Evolutionary conservation across 2,888 invertebrate genomes (phyloP).

Genomic region (Melieria picta): DNA sequence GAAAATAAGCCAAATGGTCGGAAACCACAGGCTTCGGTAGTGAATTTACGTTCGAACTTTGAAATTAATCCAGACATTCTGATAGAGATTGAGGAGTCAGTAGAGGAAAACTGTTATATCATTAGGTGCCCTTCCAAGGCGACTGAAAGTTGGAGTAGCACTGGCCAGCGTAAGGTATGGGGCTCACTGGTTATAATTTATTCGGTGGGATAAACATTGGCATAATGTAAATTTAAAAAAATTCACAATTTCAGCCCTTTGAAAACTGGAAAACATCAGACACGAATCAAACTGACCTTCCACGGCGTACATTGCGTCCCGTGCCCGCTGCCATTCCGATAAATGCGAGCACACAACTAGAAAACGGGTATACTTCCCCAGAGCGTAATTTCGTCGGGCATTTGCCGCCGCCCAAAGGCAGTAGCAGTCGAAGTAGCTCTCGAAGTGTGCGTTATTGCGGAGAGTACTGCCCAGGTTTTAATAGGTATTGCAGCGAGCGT

Average conservation of each 20-base stretch:
- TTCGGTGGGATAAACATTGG: too few relatives aligned
- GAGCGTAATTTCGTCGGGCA: conserved; percentile 33
- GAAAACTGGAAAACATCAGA: too few relatives aligned
- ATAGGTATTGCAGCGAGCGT: conserved; percentile 1
- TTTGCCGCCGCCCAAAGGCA: conserved; percentile 21
- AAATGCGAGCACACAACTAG: conserved; percentile 2
- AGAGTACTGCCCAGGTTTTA: conserved; percentile 24
- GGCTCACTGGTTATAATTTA: too few relatives aligned
- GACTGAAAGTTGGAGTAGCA: too few relatives aligned
- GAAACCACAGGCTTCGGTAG: not conserved
- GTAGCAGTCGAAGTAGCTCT: conserved; percentile 22
- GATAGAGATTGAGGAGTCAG: conserved; percentile 35
- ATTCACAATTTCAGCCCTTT: not conserved
- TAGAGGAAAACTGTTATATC: conserved; percentile 17
- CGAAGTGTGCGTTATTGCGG: conserved; percentile 31
- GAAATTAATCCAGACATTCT: conserved; percentile 32
- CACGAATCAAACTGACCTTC: not conserved
- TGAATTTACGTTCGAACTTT: not conserved
- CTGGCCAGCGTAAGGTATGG: too few relatives aligned
- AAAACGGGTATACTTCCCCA: not conserved
- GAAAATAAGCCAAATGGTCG: not conserved
- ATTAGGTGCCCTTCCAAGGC: not conserved
- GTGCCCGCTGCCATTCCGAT: conserved; percentile 43
- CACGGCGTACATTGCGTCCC: conserved; percentile 38
- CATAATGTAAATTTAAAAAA: too few relatives aligned